Base-by-base conservation (phyloP, 2,888 invertebrate species). In the Azorinus chamasolen region DNA sequence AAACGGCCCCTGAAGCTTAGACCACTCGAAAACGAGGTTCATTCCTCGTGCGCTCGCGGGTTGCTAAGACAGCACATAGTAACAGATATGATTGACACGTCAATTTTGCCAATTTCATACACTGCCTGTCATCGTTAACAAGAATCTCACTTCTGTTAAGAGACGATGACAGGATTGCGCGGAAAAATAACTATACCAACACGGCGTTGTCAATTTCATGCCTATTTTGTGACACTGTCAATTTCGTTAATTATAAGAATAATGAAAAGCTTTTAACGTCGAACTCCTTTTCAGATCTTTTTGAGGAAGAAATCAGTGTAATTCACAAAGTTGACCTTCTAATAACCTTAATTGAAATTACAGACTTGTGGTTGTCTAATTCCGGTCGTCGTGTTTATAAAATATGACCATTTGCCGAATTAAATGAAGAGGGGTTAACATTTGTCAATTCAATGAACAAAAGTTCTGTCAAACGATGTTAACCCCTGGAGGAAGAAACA, bases 301-400 rank as follows among this genome's bases (percentile, higher is more conserved):
- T 51, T 57, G 59, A 53, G 43, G 68, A 65, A 50, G 64, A 68
- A 54, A 27, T 50, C 58, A 58, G 70, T 73, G 63, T 73, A 65
- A 76, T 76, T 80, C 61, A 50, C 54, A 57, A 73, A 80, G 76
- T 80, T 76, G 76, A 80, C 80, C 80, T 68, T 80, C 65, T 72
- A 76, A 80, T 73, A 72, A 76, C 51, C 53, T 45, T 80, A 76
- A 80, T 80, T 76, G 70, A 73, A 65, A 80, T 76, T 70, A 76
- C 50, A 73, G 76, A 54, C 66, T 57, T 45, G 68, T 20, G 71
- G 77, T 68, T 65, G 43, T 22, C 57, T 51, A 32, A 66, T 43
- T 70, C 64, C 71, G 76, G 54, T 66, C 62, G 61, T 24, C 37
- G 65, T 66, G 66, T 76, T 76, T 66, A 65, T 54, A 65, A 69